A percentile compares a stretch with the other conserved stretches of the same genome.
phyloP scores from a whole-genome alignment of 2,797 vertebrate genomes.

The Propithecus perrieri region DNA sequence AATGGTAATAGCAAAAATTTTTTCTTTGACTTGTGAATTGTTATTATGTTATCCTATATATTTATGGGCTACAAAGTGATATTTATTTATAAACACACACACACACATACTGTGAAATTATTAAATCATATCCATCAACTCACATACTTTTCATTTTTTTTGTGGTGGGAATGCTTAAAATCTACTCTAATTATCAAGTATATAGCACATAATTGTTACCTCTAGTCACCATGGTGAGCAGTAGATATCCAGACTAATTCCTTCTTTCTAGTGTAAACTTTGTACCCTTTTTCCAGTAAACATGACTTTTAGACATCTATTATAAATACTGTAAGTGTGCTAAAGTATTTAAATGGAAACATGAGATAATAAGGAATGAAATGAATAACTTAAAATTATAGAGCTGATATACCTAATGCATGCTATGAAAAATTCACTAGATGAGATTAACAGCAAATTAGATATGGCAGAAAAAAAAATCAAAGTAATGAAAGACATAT shows the following conservation, averaged over 20 bases:
- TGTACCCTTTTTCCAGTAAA: not conserved
- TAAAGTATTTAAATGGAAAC: not conserved
- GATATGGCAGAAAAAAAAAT: not conserved
- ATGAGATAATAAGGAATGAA: not conserved
- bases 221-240: no score
- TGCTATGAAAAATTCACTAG: not conserved
- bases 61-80: not conserved
- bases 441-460: not conserved
- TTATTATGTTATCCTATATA: not conserved
- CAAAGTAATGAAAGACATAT: not conserved
- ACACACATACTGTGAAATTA: not conserved
- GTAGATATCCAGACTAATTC: not conserved
- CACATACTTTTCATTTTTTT: not conserved
- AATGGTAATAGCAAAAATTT: not conserved
- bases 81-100: not conserved
- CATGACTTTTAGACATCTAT: not conserved
- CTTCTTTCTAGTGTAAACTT: not conserved
- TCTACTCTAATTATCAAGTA: not conserved
- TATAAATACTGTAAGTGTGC: not conserved
- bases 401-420: not conserved
- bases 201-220: not conserved
- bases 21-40: not conserved
- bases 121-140: not conserved
- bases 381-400: not conserved
- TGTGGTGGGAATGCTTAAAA: not conserved